phyloP scores from a whole-genome alignment of 2,797 vertebrate species.

The Catharus ustulatus region DNA sequence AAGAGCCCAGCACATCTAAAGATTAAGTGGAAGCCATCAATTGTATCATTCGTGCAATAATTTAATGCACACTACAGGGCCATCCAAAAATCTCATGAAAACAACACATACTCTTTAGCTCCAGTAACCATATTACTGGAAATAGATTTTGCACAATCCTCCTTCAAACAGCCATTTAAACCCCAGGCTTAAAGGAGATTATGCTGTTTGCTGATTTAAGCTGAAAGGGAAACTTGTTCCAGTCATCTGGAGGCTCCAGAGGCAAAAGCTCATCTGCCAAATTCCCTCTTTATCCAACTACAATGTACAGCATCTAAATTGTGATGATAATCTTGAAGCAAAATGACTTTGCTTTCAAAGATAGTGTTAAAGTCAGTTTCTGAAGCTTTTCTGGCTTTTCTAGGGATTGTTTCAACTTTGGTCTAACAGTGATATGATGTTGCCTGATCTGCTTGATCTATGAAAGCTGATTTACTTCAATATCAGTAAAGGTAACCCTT shows the following conservation, averaged over 20 bases:
- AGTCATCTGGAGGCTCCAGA: conserved; percentile 61
- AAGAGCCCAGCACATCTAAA: background rate
- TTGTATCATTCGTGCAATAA: conserved; percentile 4
- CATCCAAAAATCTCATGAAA: conserved; percentile 42
- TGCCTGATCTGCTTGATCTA: conserved; percentile 21
- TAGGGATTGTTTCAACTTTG: conserved; percentile 52
- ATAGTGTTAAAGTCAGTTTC: conserved; percentile 36
- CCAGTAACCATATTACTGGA: conserved; percentile 64
- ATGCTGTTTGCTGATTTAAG: conserved; percentile 73
- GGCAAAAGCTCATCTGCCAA: conserved; percentile 64
- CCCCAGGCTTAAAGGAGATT: conserved; percentile 70
- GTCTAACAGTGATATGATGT: background rate
- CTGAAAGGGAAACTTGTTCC: conserved; percentile 66
- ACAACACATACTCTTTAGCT: conserved; percentile 37
- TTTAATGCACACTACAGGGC: background rate
- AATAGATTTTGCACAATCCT: conserved; percentile 71
- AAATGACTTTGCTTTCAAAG: conserved; percentile 40
- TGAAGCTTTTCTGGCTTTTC: conserved; percentile 32
- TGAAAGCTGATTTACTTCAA: background rate
- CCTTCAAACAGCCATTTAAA: conserved; percentile 72
- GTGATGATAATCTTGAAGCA: conserved; percentile 53
- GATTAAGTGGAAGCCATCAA: background rate
- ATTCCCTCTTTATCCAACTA: conserved; percentile 67
- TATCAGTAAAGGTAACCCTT: background rate
- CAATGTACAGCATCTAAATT: conserved; percentile 65